Evolutionary conservation across 2,113 vertebrate species (phyloP).

Genomic region (Tamias sibiricus): DNA sequence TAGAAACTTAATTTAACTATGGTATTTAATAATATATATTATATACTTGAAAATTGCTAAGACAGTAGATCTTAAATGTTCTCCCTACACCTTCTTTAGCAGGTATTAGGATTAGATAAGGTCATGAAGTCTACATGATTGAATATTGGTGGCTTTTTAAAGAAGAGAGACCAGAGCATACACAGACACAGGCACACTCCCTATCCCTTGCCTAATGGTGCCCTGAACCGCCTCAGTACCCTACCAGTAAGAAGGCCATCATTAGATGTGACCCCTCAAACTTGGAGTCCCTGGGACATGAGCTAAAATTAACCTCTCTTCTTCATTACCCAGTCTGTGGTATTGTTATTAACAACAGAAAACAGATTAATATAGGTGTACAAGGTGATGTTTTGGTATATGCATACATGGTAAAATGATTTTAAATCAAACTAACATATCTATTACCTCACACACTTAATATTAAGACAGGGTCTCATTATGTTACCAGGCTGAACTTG

Average conservation of each 20-base stretch:
- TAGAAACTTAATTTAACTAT: neutral
- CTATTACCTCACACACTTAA: neutral
- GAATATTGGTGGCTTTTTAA: neutral
- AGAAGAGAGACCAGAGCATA: neutral
- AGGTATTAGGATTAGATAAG: neutral
- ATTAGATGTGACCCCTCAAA: neutral
- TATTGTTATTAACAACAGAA: neutral
- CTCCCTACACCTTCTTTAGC: neutral
- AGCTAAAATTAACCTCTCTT: neutral
- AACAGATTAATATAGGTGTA: neutral
- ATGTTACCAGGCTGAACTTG: neutral
- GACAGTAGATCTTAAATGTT: neutral
- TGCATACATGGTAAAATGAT: too few species aligned
- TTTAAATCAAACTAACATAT: too few species aligned
- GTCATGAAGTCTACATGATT: neutral
- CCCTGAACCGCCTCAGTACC: neutral
- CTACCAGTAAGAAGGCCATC: neutral
- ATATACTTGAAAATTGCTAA: neutral
- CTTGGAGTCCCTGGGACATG: neutral
- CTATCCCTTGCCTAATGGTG: neutral
- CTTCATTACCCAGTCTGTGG: neutral
- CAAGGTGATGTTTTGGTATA: neutral
- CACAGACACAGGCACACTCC: neutral
- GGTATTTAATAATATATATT: neutral
- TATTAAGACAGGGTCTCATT: neutral